Conservation (phyloP, 2,113 vertebrate genomes). For the Grammomys dolichurus region DNA sequence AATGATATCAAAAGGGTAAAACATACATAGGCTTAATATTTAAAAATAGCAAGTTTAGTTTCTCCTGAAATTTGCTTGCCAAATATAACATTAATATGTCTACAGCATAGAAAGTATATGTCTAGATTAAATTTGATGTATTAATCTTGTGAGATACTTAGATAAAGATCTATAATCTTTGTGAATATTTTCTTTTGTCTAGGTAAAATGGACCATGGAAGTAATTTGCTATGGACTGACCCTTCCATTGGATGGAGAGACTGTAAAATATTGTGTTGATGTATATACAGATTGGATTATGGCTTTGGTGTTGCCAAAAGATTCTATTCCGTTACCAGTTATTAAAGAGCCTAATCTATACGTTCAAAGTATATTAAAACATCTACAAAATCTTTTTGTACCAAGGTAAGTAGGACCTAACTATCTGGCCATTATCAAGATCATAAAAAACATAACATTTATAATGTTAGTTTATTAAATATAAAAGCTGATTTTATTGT, state of each 20-base stretch:
- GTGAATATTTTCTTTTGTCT: slow-evolving; percentile 68
- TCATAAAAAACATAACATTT: slow-evolving; percentile 51
- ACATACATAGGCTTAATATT: slow-evolving; percentile 32
- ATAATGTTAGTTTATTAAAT: slow-evolving; percentile 58
- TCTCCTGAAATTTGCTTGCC: slow-evolving; percentile 56
- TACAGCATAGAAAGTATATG: slow-evolving; percentile 50
- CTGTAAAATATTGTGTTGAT: slow-evolving; percentile 97
- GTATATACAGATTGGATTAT: slow-evolving; percentile 99
- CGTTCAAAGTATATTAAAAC: slow-evolving; percentile 96
- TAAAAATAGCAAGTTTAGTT: slow-evolving; percentile 67
- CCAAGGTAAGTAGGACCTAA: slow-evolving; percentile 90
- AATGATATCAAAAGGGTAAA: slow-evolving; percentile 54
- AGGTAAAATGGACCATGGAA: slow-evolving; percentile 99
- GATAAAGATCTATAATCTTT: slow-evolving; percentile 53
- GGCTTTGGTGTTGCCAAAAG: slow-evolving; percentile 94
- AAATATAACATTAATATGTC: slow-evolving; percentile 18
- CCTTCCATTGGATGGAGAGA: slow-evolving; percentile 95
- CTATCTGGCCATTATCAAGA: not conserved
- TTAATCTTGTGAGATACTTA: slow-evolving; percentile 36
- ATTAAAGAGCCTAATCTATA: slow-evolving; percentile 97
- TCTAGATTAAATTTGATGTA: slow-evolving; percentile 19
- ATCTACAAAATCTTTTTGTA: slow-evolving; percentile 97
- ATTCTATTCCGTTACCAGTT: slow-evolving; percentile 95
- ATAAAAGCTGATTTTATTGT: slow-evolving; percentile 54
- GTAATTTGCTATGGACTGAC: slow-evolving; percentile 97